phyloP scores from a whole-genome alignment of 2,888 invertebrate species.

The Seladonia tumulorum region DNA sequence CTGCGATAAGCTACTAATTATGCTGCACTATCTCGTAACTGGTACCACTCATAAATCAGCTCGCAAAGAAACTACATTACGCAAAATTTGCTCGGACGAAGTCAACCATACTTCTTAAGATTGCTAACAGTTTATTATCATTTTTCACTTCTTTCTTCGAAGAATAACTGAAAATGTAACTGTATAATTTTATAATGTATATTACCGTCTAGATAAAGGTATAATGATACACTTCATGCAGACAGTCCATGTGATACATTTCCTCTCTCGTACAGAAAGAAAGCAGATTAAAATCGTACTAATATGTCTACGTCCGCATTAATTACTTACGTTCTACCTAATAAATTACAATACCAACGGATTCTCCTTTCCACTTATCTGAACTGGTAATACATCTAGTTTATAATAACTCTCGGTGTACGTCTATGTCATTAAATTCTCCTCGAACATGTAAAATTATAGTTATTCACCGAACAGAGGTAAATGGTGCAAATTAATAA shows the following conservation, averaged over 20 bases:
- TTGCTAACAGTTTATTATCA: neutral
- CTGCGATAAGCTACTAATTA: neutral
- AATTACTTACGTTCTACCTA: slow-evolving; percentile 31
- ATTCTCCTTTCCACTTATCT: slow-evolving; percentile 10
- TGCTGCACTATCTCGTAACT: neutral
- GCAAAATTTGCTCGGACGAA: neutral
- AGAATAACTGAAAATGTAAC: neutral
- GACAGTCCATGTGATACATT: slow-evolving; percentile 19
- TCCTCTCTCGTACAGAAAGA: neutral
- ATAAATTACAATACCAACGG: slow-evolving; percentile 35
- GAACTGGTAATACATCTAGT: slow-evolving; percentile 24
- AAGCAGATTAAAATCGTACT: slow-evolving; percentile 30
- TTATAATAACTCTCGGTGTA: neutral
- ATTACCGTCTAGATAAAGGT: slow-evolving; percentile 2
- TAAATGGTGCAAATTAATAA: neutral
- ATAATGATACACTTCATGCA: slow-evolving; percentile 32
- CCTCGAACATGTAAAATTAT: neutral
- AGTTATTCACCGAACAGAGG: neutral
- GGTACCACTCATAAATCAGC: neutral
- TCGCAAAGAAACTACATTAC: neutral
- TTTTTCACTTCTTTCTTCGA: neutral
- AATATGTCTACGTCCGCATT: slow-evolving; percentile 9
- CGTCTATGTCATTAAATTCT: neutral
- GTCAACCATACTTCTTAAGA: neutral
- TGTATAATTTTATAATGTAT: slow-evolving; percentile 1